phyloP scores from a whole-genome alignment of 2,888 invertebrate species.

The Seira musarum region DNA sequence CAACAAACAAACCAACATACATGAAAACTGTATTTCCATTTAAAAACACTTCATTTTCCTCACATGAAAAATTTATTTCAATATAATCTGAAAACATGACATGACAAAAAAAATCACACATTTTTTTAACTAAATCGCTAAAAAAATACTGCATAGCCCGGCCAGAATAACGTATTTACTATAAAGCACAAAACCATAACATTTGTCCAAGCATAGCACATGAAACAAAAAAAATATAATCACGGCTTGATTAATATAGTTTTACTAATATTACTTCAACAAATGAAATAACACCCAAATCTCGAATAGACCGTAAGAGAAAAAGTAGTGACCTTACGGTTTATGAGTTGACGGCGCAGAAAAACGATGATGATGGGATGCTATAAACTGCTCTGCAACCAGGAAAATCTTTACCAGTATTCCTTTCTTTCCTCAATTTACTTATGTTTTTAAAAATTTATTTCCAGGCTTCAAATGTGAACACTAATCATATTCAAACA shows the following conservation, averaged over 20 bases:
- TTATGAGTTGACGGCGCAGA: not conserved
- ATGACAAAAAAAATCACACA: not conserved
- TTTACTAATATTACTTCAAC: not conserved
- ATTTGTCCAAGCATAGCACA: not conserved
- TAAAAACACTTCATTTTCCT: too few species aligned
- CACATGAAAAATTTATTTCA: not conserved
- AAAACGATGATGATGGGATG: slow-evolving; percentile 3
- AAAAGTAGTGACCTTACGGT: not conserved
- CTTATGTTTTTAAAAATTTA: not conserved
- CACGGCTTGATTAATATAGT: slow-evolving; percentile 1
- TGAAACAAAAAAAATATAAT: not conserved
- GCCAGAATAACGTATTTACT: not conserved
- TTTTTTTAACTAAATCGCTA: too few species aligned
- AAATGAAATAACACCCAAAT: too few species aligned
- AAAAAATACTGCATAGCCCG: too few species aligned
- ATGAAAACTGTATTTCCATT: too few species aligned
- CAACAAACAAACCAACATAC: too few species aligned
- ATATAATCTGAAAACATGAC: slow-evolving; percentile 4
- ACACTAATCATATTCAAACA: not conserved
- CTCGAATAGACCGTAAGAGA: too few species aligned
- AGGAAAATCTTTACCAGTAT: not conserved
- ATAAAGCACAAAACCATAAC: not conserved
- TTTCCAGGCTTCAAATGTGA: slow-evolving; percentile 11
- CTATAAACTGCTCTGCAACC: not conserved
- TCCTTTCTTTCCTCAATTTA: not conserved